Evolutionary conservation across 37 sponge, comb jelly and placozoan species (phyloP).

Genomic region (Axinella damicornis): DNA sequence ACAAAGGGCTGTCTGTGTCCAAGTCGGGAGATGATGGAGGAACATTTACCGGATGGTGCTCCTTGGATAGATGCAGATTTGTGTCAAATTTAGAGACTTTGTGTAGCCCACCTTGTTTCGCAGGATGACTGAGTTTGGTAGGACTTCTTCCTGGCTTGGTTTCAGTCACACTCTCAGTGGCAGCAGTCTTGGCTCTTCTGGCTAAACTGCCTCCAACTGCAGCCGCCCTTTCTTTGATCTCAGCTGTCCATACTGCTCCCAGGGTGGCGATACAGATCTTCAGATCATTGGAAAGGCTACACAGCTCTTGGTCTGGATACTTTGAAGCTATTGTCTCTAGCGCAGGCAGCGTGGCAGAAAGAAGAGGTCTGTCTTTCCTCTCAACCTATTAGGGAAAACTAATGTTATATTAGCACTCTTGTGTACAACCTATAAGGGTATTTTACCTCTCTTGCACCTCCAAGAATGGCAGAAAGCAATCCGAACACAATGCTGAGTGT

Average conservation of each 20-base stretch:
- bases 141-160: not conserved
- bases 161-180: not conserved
- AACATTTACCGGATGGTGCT: too few species aligned
- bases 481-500: slow-evolving; percentile 78
- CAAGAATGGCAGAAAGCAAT: slow-evolving; percentile 60
- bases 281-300: slow-evolving; percentile 60
- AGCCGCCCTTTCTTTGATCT: slow-evolving; percentile 36
- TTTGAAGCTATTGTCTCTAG: slow-evolving; percentile 42
- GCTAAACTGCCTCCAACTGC: not conserved
- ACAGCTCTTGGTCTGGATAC: slow-evolving; percentile 61
- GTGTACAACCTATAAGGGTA: not conserved
- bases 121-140: not conserved
- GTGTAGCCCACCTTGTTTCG: not conserved
- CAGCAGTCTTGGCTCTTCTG: not conserved
- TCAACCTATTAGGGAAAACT: slow-evolving; percentile 10
- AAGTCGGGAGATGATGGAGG: too few species aligned
- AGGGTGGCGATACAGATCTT: slow-evolving; percentile 80
- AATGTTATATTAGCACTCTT: not conserved
- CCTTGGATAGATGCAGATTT: too few species aligned
- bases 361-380: slow-evolving; percentile 31
- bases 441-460: slow-evolving; percentile 27
- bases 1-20: slow-evolving; percentile 1
- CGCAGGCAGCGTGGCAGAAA: slow-evolving; percentile 22
- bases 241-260: slow-evolving; percentile 77
- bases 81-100: too few species aligned